Percentiles rank a stretch among this genome's conserved stretches.
Evolutionary conservation across 2,797 vertebrate species (phyloP).

Genomic region (Macrochelys suwanniensis): DNA sequence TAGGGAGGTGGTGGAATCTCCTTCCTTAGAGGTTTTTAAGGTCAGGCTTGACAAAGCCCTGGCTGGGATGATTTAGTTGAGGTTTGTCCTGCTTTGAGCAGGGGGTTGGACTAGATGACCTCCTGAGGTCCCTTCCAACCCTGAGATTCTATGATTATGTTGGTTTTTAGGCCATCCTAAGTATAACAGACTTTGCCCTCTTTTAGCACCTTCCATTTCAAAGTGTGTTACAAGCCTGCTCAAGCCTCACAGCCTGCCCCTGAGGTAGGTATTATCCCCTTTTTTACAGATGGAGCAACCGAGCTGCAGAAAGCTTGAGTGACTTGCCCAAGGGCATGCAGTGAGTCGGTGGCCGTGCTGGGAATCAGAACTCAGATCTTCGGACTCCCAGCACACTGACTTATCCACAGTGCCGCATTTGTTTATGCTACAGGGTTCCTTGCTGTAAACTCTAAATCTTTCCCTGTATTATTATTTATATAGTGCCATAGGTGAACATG

Average conservation of each 20-base stretch:
- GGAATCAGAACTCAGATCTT: fast-evolving
- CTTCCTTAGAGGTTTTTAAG: too few species aligned
- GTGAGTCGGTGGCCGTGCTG: fast-evolving
- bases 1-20: too few species aligned
- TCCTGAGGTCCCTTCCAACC: too few species aligned
- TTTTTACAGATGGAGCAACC: background rate
- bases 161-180: background rate
- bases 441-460: background rate
- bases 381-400: fast-evolving
- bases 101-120: too few species aligned
- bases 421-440: background rate
- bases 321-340: background rate
- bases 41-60: too few species aligned
- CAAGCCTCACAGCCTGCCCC: background rate
- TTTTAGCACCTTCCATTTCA: background rate
- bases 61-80: too few species aligned
- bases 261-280: background rate
- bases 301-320: too few species aligned
- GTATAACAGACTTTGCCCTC: too few species aligned
- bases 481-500: background rate
- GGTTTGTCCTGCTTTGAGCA: too few species aligned
- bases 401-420: background rate
- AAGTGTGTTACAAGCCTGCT: background rate
- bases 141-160: too few species aligned
- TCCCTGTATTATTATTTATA: background rate